These are phyloP conservation scores for Vidua macroura DNA, from an alignment of 2,113 vertebrate species.

Conservation along the genomic window DNA sequence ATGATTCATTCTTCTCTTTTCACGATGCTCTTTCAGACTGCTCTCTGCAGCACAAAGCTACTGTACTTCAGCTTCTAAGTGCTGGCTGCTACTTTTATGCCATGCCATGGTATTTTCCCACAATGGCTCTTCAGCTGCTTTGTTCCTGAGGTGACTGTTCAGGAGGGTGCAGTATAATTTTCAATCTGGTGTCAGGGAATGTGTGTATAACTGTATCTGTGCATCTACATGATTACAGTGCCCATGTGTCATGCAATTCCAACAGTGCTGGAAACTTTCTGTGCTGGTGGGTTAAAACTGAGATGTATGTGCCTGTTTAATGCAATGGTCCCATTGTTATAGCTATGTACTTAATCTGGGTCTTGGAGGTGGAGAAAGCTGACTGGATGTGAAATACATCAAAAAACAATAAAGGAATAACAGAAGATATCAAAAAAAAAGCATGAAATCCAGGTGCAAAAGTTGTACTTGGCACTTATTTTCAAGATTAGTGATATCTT, in stretches of 20 bases:
- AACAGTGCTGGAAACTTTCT: neutral
- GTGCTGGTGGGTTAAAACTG: neutral
- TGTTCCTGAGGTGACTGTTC: neutral
- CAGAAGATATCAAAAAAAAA: neutral
- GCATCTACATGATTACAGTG: neutral
- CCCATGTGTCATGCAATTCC: neutral
- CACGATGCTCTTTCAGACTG: neutral
- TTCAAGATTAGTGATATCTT: neutral
- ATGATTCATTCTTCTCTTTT: neutral
- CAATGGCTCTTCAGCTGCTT: neutral
- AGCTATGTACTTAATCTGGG: neutral
- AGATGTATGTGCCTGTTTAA: neutral
- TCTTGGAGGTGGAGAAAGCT: neutral
- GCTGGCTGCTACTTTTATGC: neutral
- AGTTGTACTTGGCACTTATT: neutral
- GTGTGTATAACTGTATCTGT: neutral
- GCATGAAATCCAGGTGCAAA: neutral
- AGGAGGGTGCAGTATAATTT: neutral
- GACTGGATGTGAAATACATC: neutral
- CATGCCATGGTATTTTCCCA: neutral
- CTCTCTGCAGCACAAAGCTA: neutral
- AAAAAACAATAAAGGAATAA: accelerated
- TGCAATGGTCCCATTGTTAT: accelerated
- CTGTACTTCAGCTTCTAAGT: neutral
- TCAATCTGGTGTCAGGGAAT: neutral